Evolutionary conservation across 2,113 vertebrate species (phyloP).

Genomic region (Cheirogaleus medius): DNA sequence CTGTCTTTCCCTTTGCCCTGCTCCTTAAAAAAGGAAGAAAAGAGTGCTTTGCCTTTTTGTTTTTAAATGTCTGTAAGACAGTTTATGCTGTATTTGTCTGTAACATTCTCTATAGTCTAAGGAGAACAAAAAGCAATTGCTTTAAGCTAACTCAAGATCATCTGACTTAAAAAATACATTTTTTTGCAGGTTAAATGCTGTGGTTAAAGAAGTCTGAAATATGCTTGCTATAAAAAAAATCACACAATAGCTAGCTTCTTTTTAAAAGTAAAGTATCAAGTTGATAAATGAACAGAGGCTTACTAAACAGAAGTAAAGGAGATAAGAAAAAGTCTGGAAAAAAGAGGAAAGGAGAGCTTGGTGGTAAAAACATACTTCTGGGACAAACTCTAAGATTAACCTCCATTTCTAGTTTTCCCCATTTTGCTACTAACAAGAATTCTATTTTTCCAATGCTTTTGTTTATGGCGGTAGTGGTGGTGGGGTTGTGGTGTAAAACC

Average conservation of each 20-base stretch:
- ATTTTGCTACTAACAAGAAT: neutral
- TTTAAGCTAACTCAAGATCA: neutral
- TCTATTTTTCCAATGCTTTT: neutral
- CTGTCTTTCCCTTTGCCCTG: neutral
- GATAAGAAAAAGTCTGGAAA: neutral
- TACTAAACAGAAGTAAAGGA: neutral
- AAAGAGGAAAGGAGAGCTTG: neutral
- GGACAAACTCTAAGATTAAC: neutral
- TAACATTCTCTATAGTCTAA: neutral
- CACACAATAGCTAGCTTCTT: neutral
- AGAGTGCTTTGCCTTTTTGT: neutral
- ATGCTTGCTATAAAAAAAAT: neutral
- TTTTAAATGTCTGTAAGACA: neutral
- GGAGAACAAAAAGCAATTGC: neutral
- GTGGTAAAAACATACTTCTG: slow-evolving; percentile 15
- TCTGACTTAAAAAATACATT: neutral
- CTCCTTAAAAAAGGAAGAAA: neutral
- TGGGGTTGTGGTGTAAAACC: neutral
- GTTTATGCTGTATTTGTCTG: neutral
- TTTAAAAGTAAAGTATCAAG: neutral
- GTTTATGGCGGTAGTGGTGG: neutral
- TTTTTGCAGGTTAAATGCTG: neutral
- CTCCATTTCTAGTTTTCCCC: neutral
- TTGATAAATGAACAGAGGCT: neutral
- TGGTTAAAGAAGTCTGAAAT: neutral